These are phyloP conservation scores for Mus pahari DNA, from an alignment of 2,113 vertebrate species.

Conservation along the genomic window DNA sequence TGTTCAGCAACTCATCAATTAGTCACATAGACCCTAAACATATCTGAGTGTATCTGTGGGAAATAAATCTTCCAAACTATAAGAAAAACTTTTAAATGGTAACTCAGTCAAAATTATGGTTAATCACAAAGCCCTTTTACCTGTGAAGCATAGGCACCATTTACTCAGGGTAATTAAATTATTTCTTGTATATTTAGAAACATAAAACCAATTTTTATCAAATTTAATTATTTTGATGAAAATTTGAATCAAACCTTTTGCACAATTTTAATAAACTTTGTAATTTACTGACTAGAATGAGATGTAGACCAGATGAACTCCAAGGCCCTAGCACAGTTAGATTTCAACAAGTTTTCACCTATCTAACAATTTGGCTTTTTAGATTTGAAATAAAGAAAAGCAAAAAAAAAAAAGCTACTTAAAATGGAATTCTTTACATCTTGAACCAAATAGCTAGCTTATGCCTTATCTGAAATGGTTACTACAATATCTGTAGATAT, in stretches of 20 bases:
- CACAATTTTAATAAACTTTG: background rate
- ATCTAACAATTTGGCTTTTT: background rate
- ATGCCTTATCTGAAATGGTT: background rate
- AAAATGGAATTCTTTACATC: background rate
- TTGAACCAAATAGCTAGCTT: background rate
- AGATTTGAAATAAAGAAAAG: background rate
- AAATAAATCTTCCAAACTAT: background rate
- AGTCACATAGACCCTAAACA: background rate
- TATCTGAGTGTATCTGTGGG: background rate
- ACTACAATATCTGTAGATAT: background rate
- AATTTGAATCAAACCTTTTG: conserved; percentile 7
- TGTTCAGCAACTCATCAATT: background rate
- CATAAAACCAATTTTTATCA: background rate
- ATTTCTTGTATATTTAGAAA: background rate
- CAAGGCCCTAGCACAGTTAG: conserved; percentile 1
- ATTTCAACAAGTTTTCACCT: background rate
- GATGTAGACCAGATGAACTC: background rate
- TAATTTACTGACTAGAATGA: background rate
- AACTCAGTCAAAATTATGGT: background rate
- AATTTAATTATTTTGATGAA: conserved; percentile 44
- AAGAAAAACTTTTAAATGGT: background rate
- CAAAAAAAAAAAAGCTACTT: background rate
- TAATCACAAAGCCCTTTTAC: background rate
- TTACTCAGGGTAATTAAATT: background rate
- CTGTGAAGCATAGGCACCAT: background rate